Conservation (phyloP, 2,797 vertebrate species). For the Megaceryle alcyon region DNA sequence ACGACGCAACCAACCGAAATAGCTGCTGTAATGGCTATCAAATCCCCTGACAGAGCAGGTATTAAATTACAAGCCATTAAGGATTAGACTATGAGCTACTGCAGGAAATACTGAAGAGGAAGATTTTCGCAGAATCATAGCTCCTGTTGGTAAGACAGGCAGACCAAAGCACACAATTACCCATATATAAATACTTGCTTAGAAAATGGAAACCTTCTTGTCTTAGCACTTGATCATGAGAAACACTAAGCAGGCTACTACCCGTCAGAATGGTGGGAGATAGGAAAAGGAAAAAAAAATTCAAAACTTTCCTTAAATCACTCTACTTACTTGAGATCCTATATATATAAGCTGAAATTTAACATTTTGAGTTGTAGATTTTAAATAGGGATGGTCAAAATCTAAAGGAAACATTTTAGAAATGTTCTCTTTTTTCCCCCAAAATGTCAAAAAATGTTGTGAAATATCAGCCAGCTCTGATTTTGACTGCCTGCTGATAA, state of each 20-base stretch:
- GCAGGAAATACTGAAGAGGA: background rate
- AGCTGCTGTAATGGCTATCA: background rate
- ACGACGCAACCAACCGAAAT: background rate
- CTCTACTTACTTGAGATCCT: background rate
- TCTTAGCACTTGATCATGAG: background rate
- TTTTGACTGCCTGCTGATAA: background rate
- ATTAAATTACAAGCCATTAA: background rate
- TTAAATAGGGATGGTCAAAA: background rate
- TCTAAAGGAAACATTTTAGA: background rate
- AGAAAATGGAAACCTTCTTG: background rate
- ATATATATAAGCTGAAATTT: background rate
- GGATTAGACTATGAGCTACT: background rate
- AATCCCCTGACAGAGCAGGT: background rate
- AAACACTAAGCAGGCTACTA: background rate
- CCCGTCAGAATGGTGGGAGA: background rate
- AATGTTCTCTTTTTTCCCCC: background rate
- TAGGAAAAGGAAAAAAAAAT: background rate
- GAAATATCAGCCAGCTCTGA: background rate
- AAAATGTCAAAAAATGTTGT: background rate
- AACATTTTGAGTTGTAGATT: background rate
- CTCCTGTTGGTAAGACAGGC: background rate
- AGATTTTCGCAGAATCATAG: background rate
- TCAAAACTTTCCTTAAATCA: background rate
- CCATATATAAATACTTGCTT: background rate
- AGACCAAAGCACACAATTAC: accelerated